Percentiles rank a stretch among this genome's conserved stretches.
Evolutionary conservation across 2,113 vertebrate genomes (phyloP).

Genomic region (Peromyscus maniculatus): DNA sequence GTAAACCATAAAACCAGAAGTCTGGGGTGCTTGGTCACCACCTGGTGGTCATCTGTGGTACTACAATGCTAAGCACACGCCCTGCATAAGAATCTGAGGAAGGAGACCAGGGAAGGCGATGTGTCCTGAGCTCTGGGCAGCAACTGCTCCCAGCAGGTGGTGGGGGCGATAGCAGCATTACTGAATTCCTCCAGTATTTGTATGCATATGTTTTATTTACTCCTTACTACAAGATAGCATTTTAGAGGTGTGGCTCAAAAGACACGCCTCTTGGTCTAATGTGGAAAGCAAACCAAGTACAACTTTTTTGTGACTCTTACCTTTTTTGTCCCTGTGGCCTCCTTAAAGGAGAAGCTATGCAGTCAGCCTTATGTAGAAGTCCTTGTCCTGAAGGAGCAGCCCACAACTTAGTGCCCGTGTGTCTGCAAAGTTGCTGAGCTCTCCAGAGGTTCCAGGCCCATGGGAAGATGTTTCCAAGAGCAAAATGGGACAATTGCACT

Average conservation of each 20-base stretch:
- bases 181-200: neutral
- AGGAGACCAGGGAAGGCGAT: neutral
- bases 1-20: neutral
- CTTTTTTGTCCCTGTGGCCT: neutral
- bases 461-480: neutral
- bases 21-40: neutral
- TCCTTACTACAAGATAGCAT: neutral
- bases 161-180: neutral
- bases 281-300: neutral
- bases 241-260: neutral
- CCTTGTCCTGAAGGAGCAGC: neutral
- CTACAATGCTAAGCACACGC: neutral
- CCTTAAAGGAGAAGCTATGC: neutral
- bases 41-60: slow-evolving; percentile 15
- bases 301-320: neutral
- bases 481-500: neutral
- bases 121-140: neutral
- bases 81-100: neutral
- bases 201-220: neutral
- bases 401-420: neutral
- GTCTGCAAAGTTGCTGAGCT: neutral
- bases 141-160: neutral
- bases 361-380: neutral
- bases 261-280: neutral
- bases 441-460: neutral